Conservation (phyloP, 37 sponge, comb jelly and placozoan species). For the Tethya wilhelma region DNA sequence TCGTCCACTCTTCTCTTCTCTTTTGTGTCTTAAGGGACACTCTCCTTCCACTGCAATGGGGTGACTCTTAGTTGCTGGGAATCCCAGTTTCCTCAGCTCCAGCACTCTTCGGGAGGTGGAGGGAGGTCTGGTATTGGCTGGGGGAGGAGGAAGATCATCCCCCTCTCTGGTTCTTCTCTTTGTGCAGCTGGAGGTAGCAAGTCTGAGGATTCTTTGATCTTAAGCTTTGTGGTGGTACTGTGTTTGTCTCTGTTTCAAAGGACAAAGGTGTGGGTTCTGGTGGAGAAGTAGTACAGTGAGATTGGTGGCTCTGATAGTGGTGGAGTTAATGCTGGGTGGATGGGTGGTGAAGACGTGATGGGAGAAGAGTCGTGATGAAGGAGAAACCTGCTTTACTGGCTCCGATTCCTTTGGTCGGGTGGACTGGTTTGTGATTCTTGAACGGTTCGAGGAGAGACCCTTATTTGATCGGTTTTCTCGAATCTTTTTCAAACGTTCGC, state of each 20-base stretch:
- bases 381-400: neutral
- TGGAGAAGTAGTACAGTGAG: no score
- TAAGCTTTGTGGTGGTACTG: neutral
- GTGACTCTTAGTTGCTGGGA: neutral
- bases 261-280: no score
- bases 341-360: neutral
- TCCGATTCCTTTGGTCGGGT: neutral
- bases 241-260: no score
- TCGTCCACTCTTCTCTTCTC: constrained; percentile 7
- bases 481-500: constrained; percentile 39
- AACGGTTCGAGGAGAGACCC: constrained; percentile 1
- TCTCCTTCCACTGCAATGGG: neutral
- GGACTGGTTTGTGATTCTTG: neutral
- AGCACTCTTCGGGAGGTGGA: constrained; percentile 11
- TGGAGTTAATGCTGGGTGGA: neutral
- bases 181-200: neutral
- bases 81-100: neutral
- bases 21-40: neutral
- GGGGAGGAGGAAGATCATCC: constrained; percentile 14
- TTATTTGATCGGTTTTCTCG: constrained; percentile 40
- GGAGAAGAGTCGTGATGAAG: neutral
- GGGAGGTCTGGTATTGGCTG: constrained; percentile 17
- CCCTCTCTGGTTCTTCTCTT: neutral
- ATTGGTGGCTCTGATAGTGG: neutral
- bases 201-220: neutral